Percentiles rank a stretch among this genome's conserved stretches.
Conservation (phyloP, 2,113 vertebrate species). For the Coreoperca whiteheadi region DNA sequence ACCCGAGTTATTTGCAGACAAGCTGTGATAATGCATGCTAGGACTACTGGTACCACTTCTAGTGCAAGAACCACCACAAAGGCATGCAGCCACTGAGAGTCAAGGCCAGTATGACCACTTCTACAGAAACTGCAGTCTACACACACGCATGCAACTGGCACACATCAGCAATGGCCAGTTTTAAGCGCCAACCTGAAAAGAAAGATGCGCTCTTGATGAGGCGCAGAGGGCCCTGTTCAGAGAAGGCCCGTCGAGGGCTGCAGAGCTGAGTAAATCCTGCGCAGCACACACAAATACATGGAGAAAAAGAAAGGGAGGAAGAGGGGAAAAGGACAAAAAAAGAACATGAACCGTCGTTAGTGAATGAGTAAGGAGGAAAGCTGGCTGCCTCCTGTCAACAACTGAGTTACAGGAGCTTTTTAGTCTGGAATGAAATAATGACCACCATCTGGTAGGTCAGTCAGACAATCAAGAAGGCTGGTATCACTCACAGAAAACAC, state of each 20-base stretch:
- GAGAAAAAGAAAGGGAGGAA: slow-evolving; percentile 72
- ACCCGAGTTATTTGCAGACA: slow-evolving; percentile 57
- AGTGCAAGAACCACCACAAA: slow-evolving; percentile 44
- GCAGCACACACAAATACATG: slow-evolving; percentile 89
- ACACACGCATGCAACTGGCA: slow-evolving; percentile 69
- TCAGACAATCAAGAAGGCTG: slow-evolving; percentile 39
- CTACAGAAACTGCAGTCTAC: slow-evolving; percentile 27
- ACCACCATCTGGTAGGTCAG: slow-evolving; percentile 1
- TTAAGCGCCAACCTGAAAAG: slow-evolving; percentile 98
- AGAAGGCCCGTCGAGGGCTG: slow-evolving; percentile 99
- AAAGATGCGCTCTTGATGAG: slow-evolving; percentile 99
- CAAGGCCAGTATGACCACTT: slow-evolving; percentile 14
- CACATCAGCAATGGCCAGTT: slow-evolving; percentile 70
- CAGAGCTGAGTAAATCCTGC: slow-evolving; percentile 99
- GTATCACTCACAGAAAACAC: slow-evolving; percentile 69
- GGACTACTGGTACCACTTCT: slow-evolving; percentile 25
- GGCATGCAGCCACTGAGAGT: slow-evolving; percentile 62
- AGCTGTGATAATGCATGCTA: slow-evolving; percentile 40
- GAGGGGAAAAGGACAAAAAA: slow-evolving; percentile 45
- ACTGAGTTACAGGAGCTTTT: slow-evolving; percentile 50
- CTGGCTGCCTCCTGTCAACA: slow-evolving; percentile 21
- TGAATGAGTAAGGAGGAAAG: slow-evolving; percentile 65
- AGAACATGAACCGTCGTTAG: slow-evolving; percentile 78
- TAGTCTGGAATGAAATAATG: slow-evolving; percentile 48
- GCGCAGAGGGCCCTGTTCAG: slow-evolving; percentile 99